These are phyloP conservation scores for Hippocampus barbouri DNA, from an alignment of 2,113 vertebrate species.

Conservation along the genomic window DNA sequence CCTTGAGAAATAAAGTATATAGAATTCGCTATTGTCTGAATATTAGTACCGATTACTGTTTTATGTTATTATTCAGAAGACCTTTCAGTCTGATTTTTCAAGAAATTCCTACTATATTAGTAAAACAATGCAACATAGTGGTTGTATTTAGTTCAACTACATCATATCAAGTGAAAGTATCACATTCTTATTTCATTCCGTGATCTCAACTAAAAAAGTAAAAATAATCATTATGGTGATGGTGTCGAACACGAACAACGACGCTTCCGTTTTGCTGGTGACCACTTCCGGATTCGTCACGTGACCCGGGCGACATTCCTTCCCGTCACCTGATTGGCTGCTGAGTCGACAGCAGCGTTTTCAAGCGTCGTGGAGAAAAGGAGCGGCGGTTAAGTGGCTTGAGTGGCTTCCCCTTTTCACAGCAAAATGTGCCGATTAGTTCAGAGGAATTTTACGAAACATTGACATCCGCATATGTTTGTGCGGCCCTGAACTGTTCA, in stretches of 20 bases:
- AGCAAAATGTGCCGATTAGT: too few relatives aligned
- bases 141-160: neutral
- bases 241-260: too few relatives aligned
- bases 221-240: too few relatives aligned
- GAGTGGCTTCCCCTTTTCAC: neutral
- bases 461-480: neutral
- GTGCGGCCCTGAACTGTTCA: neutral
- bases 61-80: neutral
- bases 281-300: neutral
- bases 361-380: slow-evolving; percentile 10
- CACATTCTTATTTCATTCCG: too few relatives aligned
- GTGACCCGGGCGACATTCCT: slow-evolving; percentile 1
- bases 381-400: too few relatives aligned
- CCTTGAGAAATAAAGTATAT: neutral
- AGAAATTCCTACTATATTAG: neutral
- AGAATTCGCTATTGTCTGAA: neutral
- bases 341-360: slow-evolving; percentile 18
- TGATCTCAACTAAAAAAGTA: too few relatives aligned
- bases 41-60: neutral
- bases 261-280: neutral
- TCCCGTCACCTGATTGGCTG: slow-evolving; percentile 40
- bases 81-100: neutral
- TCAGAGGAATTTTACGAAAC: neutral
- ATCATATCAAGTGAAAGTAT: too few relatives aligned
- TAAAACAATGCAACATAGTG: too few relatives aligned